phyloP scores from a whole-genome alignment of 2,113 vertebrate genomes.

The Paradoxurus hermaphroditus region DNA sequence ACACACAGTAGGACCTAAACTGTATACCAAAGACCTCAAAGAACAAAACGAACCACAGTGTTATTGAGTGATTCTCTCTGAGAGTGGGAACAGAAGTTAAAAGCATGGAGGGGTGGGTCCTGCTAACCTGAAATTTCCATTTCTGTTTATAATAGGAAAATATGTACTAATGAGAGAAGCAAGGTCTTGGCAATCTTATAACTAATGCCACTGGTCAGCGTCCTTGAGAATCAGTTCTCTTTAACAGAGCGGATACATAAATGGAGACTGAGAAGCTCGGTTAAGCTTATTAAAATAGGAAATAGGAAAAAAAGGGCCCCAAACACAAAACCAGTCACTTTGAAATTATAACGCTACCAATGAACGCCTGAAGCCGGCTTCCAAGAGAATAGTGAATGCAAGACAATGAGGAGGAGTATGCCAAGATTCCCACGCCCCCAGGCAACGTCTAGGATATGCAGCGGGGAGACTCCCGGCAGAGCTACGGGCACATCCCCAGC shows the following conservation, averaged over 20 bases:
- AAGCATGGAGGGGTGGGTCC: not conserved
- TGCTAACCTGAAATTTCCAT: not conserved
- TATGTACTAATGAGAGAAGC: not conserved
- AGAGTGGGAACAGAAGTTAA: not conserved
- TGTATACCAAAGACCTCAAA: not conserved
- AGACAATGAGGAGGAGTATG: not conserved
- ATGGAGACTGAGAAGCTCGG: not conserved
- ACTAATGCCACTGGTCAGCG: not conserved
- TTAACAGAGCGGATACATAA: not conserved
- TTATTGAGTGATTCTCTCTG: not conserved
- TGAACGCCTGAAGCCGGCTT: not conserved
- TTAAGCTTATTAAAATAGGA: not conserved
- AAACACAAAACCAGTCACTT: not conserved
- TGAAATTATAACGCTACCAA: not conserved
- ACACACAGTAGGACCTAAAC: not conserved
- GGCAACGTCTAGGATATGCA: accelerated
- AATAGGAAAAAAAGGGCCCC: not conserved
- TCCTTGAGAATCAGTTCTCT: not conserved
- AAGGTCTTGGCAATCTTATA: not conserved
- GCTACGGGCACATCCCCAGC: accelerated
- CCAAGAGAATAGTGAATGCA: not conserved
- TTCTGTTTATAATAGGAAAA: not conserved
- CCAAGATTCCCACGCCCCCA: accelerated
- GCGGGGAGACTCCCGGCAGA: not conserved
- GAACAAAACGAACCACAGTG: not conserved